These are phyloP conservation scores for Gallinago jamesoni DNA, from an alignment of 2,113 vertebrate species.

Conservation along the genomic window DNA sequence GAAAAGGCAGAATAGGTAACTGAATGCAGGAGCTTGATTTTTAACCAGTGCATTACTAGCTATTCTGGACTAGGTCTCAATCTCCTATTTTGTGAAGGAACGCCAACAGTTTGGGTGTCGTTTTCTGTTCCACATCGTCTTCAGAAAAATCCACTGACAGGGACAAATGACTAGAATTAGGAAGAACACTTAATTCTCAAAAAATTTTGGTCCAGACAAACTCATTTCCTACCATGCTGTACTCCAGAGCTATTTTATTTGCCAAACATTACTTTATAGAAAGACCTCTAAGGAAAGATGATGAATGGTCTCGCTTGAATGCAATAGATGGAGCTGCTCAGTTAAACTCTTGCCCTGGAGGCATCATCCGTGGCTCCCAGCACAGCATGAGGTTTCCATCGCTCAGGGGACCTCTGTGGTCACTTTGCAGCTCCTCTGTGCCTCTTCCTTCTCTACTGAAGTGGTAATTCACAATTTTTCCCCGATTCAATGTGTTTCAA, in stretches of 20 bases:
- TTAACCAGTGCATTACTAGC: neutral
- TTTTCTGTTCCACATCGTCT: neutral
- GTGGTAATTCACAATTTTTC: neutral
- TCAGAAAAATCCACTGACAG: neutral
- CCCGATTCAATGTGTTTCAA: neutral
- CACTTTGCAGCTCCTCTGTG: neutral
- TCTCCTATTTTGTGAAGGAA: neutral
- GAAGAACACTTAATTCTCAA: neutral
- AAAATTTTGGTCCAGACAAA: neutral
- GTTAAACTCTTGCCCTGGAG: neutral
- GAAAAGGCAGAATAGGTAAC: neutral
- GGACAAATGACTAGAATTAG: neutral
- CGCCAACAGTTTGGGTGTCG: fast-evolving
- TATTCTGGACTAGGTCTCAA: neutral
- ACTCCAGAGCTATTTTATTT: neutral
- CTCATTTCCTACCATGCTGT: neutral
- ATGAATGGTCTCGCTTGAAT: neutral
- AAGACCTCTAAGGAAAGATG: neutral
- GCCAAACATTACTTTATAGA: neutral
- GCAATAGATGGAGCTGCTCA: neutral
- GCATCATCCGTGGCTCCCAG: neutral
- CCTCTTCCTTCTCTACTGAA: neutral
- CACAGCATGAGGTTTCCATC: neutral
- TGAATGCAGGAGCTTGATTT: neutral
- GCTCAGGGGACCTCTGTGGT: neutral